These are phyloP conservation scores for Phorcus lineatus DNA, from an alignment of 2,888 invertebrate genomes.

Conservation along the genomic window DNA sequence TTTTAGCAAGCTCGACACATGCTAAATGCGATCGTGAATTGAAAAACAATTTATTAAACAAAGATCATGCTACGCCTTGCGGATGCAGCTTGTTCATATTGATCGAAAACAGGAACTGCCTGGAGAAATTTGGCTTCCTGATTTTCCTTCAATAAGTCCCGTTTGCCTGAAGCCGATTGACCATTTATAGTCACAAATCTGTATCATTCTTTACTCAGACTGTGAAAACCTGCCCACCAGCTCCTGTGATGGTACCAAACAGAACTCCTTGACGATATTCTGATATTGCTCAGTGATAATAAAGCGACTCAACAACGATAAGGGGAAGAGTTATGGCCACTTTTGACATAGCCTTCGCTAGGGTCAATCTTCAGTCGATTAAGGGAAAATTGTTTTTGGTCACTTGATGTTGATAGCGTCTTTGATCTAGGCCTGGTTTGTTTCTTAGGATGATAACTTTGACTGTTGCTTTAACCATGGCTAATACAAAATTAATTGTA, in stretches of 20 bases:
- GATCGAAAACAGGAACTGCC: background rate
- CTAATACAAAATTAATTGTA: too few species aligned
- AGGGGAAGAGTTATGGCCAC: too few species aligned
- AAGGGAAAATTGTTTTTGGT: too few species aligned
- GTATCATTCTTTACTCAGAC: background rate
- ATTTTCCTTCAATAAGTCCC: background rate
- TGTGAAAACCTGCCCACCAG: background rate
- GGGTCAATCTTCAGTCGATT: too few species aligned
- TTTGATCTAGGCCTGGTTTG: too few species aligned
- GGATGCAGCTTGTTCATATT: background rate
- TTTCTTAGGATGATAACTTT: too few species aligned
- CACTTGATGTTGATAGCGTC: too few species aligned
- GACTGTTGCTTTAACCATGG: too few species aligned
- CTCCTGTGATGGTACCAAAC: background rate
- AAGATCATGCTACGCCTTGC: constrained; percentile 11
- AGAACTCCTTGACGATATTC: too few species aligned
- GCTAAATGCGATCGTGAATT: constrained; percentile 8
- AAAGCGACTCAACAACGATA: too few species aligned
- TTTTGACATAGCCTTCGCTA: too few species aligned
- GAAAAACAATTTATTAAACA: constrained; percentile 25
- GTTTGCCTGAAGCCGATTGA: background rate
- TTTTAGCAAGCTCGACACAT: constrained; percentile 18
- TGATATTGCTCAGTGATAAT: too few species aligned
- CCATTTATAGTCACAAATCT: background rate
- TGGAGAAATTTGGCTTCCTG: background rate